Base-by-base conservation (phyloP, 1,140 invertebrate genomes). In the Anastrepha ludens region DNA sequence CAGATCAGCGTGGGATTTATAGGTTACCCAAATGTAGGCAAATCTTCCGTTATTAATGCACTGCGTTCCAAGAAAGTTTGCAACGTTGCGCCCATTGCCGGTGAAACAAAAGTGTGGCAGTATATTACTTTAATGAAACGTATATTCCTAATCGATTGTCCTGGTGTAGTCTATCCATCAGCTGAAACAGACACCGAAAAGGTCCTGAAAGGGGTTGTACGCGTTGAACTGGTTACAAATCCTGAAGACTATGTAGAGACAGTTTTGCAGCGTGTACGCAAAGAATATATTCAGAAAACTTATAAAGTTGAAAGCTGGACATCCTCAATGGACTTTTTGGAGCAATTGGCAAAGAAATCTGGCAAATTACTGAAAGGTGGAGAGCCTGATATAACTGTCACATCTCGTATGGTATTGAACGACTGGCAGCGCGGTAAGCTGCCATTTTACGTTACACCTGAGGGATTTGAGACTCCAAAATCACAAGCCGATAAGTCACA, bases 21-120 rank as follows among this genome's bases (percentile, higher is more conserved):
- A 93, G 99, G 99, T 0, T 99, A 99, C 94, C 99, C 99, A 5
- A 99, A 99, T 95, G 98, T 98, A 13, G 99, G 99, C 0, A 99
- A 99, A 94, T 99, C 98, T 89, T 99, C 98, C 9, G 96, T 99
- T 39, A 99, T 99, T 87, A 99, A 99, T 93, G 98, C 99, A 0
- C 93, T 99, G 50, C 95, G 97, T 88, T 96, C 97, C 1, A 99
- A 99, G 91, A 99, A 99, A 94, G 98, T 99, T 2, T 99, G 99
- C 93, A 99, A 99, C 94, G 98, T 99, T 3, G 99, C 99, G 13
- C 99, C 99, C 8, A 98, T 99, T 91, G 98, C 99, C 89, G 99
- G 99, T 8, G 99, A 99, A 94, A 99, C 99, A 0, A 99, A 99
- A 95, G 98, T 98, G 1, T 99, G 99, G 99, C 99, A 99, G 92